Percentiles rank a stretch among this genome's conserved stretches.
Conservation (phyloP, 1,140 invertebrate species). For the Euglossa dilemma region DNA sequence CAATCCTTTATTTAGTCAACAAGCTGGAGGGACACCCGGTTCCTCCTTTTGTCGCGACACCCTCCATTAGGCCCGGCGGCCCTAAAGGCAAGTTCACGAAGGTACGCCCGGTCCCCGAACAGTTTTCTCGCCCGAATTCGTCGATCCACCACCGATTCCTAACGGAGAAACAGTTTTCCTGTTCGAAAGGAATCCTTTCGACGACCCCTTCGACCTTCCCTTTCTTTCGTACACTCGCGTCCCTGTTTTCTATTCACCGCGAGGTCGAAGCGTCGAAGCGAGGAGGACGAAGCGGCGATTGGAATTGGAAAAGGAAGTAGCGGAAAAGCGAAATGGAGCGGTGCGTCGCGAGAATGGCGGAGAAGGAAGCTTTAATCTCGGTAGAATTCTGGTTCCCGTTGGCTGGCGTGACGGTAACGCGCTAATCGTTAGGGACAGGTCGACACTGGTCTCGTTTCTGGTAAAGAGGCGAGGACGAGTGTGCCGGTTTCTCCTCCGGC, state of each 20-base stretch:
- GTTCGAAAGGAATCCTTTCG: too few relatives aligned
- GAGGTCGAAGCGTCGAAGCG: too few relatives aligned
- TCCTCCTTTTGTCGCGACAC: conserved; percentile 42
- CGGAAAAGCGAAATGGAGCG: not conserved
- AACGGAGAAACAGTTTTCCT: conserved; percentile 33
- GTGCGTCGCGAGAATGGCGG: too few relatives aligned
- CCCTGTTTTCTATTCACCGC: too few relatives aligned
- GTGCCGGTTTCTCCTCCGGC: conserved; percentile 55
- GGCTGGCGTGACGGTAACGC: conserved; percentile 60
- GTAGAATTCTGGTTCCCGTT: conserved; percentile 21
- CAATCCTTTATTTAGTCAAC: conserved; percentile 77
- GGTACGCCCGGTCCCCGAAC: conserved; percentile 36
- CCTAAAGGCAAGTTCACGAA: conserved; percentile 11
- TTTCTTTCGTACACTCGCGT: not conserved
- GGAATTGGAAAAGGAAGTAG: not conserved
- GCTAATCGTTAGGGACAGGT: conserved; percentile 71
- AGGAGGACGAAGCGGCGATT: too few relatives aligned
- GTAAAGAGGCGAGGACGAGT: conserved; percentile 57
- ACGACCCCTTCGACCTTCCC: not conserved
- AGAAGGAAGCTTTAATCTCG: conserved; percentile 25
- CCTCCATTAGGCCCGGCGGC: conserved; percentile 18
- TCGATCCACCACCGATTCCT: conserved; percentile 55
- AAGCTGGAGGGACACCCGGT: conserved; percentile 65
- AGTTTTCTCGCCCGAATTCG: conserved; percentile 59
- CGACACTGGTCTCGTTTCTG: conserved; percentile 68